phyloP scores from a whole-genome alignment of 2,888 invertebrate genomes.

The Lathronympha strigana region DNA sequence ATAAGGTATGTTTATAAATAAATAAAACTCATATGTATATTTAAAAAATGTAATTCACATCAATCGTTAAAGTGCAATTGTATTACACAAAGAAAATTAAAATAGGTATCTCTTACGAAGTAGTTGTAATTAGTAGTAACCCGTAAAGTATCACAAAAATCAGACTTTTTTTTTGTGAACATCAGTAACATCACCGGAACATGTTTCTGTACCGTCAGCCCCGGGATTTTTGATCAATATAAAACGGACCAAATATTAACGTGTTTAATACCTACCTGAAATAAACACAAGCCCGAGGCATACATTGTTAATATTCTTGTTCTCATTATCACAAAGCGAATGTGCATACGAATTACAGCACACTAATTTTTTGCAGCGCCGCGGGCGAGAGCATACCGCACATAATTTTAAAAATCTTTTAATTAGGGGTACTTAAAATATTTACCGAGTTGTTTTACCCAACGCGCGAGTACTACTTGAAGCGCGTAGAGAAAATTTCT shows the following conservation, averaged over 20 bases:
- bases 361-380: constrained; percentile 14
- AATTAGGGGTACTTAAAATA: constrained; percentile 45
- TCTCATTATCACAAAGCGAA: constrained; percentile 14
- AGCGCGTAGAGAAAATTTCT: constrained; percentile 30
- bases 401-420: constrained; percentile 40
- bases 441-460: constrained; percentile 40
- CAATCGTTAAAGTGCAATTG: too few species aligned
- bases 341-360: constrained; percentile 9
- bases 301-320: constrained; percentile 12
- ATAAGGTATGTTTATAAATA: too few species aligned
- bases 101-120: too few species aligned
- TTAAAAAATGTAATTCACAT: too few species aligned
- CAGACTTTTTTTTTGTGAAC: too few species aligned
- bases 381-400: constrained; percentile 5
- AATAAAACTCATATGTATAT: too few species aligned
- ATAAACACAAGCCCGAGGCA: constrained; percentile 4
- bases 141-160: too few species aligned
- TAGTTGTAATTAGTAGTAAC: too few species aligned
- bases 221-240: neutral
- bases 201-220: too few species aligned
- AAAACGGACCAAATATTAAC: neutral
- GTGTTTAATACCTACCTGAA: neutral
- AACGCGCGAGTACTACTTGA: constrained; percentile 15
- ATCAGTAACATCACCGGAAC: too few species aligned
- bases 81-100: too few species aligned